Conservation (phyloP, 2,888 invertebrate genomes). For the Elaeidobius kamerunicus region DNA sequence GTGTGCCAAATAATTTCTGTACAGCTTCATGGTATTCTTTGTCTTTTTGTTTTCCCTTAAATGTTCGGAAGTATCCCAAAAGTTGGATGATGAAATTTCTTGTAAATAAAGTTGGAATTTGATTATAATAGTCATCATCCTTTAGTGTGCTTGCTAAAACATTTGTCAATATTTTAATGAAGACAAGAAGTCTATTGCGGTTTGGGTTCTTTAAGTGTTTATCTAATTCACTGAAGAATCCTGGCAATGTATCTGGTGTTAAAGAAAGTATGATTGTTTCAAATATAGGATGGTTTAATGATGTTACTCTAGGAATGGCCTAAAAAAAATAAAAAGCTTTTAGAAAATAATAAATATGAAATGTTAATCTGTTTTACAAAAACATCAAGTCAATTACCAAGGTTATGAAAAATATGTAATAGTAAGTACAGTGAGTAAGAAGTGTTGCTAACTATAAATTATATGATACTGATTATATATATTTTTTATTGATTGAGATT, state of each 20-base stretch:
- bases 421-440: too few relatives aligned
- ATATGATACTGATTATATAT: too few relatives aligned
- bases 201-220: slow-evolving; percentile 53
- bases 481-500: too few relatives aligned
- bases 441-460: too few relatives aligned
- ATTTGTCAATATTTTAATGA: slow-evolving; percentile 57
- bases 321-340: slow-evolving; percentile 45
- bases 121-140: slow-evolving; percentile 41
- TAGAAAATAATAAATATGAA: neutral
- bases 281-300: slow-evolving; percentile 63
- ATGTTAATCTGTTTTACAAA: slow-evolving; percentile 6
- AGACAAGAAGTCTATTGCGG: slow-evolving; percentile 59
- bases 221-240: slow-evolving; percentile 59
- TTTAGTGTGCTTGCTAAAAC: slow-evolving; percentile 51
- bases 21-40: slow-evolving; percentile 57
- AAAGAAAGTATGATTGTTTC: slow-evolving; percentile 57
- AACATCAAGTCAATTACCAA: too few relatives aligned
- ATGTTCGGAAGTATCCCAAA: slow-evolving; percentile 60
- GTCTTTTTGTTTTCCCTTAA: slow-evolving; percentile 56
- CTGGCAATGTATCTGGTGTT: slow-evolving; percentile 51
- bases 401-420: too few relatives aligned
- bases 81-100: slow-evolving; percentile 64
- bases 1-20: slow-evolving; percentile 54
- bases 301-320: slow-evolving; percentile 58
- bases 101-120: slow-evolving; percentile 60